Percentiles rank a stretch among this genome's conserved stretches.
Conservation (phyloP, 1,140 invertebrate species). For the Parasteatoda tepidariorum region DNA sequence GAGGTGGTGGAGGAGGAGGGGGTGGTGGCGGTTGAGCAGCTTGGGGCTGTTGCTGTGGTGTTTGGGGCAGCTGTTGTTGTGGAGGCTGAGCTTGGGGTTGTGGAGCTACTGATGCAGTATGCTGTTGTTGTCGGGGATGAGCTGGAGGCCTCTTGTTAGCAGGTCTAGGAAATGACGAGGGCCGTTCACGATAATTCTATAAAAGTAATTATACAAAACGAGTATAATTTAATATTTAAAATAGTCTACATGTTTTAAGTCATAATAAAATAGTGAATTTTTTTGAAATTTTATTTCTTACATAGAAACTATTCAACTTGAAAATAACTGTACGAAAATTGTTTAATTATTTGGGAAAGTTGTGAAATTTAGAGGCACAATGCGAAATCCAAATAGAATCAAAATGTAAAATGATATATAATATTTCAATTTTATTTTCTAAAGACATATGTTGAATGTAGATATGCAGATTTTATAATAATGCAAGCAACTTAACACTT, state of each 20-base stretch:
- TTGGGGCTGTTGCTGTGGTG: slow-evolving; percentile 7
- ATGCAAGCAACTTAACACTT: no score
- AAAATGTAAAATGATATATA: no score
- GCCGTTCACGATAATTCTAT: slow-evolving; percentile 46
- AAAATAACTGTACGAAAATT: background rate
- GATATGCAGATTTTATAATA: no score
- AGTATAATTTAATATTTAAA: no score
- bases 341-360: background rate
- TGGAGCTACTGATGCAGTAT: background rate
- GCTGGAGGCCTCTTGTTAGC: slow-evolving; percentile 12
- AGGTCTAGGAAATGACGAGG: slow-evolving; percentile 50
- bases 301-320: background rate
- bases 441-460: no score
- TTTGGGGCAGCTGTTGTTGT: background rate
- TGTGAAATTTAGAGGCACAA: background rate
- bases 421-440: no score
- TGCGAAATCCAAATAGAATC: no score
- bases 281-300: background rate
- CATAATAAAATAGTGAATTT: background rate
- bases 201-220: no score
- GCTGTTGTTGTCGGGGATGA: slow-evolving; percentile 2
- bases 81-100: background rate
- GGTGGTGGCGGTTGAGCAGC: slow-evolving; percentile 1
- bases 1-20: slow-evolving; percentile 40
- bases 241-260: no score